Base-by-base conservation (phyloP, 1,140 invertebrate species). In the Drosophila ambigua region DNA sequence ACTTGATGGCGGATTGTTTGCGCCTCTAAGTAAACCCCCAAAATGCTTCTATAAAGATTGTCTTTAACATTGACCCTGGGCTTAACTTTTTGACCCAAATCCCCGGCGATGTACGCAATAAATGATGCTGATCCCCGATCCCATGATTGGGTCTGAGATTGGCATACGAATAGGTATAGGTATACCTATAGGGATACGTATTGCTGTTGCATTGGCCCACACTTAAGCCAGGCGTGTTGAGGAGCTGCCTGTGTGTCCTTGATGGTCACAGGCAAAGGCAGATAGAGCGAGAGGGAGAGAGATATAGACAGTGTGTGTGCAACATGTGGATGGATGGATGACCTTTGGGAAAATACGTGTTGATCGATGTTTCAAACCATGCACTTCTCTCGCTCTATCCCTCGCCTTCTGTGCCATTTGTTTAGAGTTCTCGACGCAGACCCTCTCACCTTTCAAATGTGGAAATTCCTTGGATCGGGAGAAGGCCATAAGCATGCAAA, bases 261-360 rank as follows among this genome's bases (percentile, higher is more conserved):
- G 72, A 85, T 85, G 80, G 77, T 77, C 81, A 52, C 20, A 43
- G 13, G 8, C 20, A 20, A 46, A 9, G 43, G 48, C 28, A 26
- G 44, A 62, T 53, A 54, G 49, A 41, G 16, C 4, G 35, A 55
- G 35, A 50, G 23, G 15, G 5, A 15, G 49, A n/a, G 35, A 8
- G 35, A 43, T 11, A n/a, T 4, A 2, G 35, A 39, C 13, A 13
- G 35, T 39, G 35, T 39, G 35, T 39, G 35, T 39, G 35, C 35
- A 39, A 39, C 35, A 39, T 39, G 35, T 39, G 35, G 35, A 39
- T 39, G 35, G 16, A 35, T 16, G 41, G 64, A 60, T 83, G 80
- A 83, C 80, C 80, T 85, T 85, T 87, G 77, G 81, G 81, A 85
- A 85, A 85, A 72, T 87, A 85, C 81, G 81, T 85, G 80, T 79